Percentiles rank a stretch among this genome's conserved stretches.
Conservation (phyloP, 2,113 vertebrate genomes). For the Perca fluviatilis region DNA sequence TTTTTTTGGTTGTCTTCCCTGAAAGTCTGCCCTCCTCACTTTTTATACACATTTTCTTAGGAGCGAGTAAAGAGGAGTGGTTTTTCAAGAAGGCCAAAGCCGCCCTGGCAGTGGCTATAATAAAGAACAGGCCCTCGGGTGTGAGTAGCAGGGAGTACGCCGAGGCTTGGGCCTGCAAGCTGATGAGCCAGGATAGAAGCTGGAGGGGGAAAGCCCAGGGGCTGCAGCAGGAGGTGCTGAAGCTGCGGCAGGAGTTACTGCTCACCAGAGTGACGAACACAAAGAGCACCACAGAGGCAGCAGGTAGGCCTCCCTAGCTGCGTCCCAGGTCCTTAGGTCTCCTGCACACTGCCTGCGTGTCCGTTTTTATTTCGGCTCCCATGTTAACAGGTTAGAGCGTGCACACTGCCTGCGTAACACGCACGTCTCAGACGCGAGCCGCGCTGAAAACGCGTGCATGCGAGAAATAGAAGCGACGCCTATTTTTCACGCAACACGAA, state of each 20-base stretch:
- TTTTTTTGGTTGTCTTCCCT: not conserved
- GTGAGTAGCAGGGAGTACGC: slow-evolving; percentile 84
- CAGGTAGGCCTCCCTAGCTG: slow-evolving; percentile 23
- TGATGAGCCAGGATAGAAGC: slow-evolving; percentile 72
- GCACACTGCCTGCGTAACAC: too few species aligned
- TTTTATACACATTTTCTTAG: slow-evolving; percentile 45
- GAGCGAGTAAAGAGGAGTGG: slow-evolving; percentile 51
- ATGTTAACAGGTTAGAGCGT: too few species aligned
- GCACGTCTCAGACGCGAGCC: too few species aligned
- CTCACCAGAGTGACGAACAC: slow-evolving; percentile 74
- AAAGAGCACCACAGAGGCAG: not conserved
- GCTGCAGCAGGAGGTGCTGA: slow-evolving; percentile 89
- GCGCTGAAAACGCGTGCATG: too few species aligned
- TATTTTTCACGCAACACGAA: too few species aligned
- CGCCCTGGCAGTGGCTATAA: slow-evolving; percentile 89
- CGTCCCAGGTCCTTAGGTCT: too few species aligned
- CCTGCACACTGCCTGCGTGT: too few species aligned
- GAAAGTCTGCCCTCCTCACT: not conserved
- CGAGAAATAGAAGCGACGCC: too few species aligned
- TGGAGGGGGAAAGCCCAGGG: slow-evolving; percentile 81
- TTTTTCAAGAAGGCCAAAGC: slow-evolving; percentile 82
- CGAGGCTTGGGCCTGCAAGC: slow-evolving; percentile 77
- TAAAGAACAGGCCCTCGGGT: slow-evolving; percentile 85
- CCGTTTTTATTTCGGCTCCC: too few species aligned
- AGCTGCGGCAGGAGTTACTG: slow-evolving; percentile 87